Percentiles rank a stretch among this genome's conserved stretches.
phyloP scores from a whole-genome alignment of 2,888 invertebrate species.

The Harmothoe impar region DNA sequence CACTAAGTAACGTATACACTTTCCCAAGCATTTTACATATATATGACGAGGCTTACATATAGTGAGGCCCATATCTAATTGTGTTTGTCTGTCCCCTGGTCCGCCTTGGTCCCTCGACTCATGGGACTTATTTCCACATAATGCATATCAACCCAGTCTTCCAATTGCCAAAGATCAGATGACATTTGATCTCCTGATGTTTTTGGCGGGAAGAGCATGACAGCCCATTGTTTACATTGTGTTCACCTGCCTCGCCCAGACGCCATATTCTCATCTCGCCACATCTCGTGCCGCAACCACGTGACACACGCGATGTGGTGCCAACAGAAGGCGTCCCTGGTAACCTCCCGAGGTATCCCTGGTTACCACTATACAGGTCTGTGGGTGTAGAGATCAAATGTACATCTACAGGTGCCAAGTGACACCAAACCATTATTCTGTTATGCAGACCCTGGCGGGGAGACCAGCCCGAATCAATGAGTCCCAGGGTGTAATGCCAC shows the following conservation, averaged over 20 bases:
- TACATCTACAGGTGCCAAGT: background rate
- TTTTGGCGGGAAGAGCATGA: slow-evolving; percentile 35
- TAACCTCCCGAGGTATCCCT: background rate
- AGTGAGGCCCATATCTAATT: too few relatives aligned
- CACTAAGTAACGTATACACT: too few relatives aligned
- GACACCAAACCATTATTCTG: background rate
- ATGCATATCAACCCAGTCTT: background rate
- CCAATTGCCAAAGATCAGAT: background rate
- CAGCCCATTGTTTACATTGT: slow-evolving; percentile 31
- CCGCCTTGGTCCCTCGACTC: too few relatives aligned
- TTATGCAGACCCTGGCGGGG: too few relatives aligned
- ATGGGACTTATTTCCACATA: too few relatives aligned
- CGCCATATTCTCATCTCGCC: slow-evolving; percentile 47
- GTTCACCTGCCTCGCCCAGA: slow-evolving; percentile 16
- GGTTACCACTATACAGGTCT: background rate
- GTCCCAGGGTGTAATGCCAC: too few relatives aligned
- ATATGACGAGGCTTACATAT: background rate
- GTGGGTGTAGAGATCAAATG: background rate
- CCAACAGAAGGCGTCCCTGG: slow-evolving; percentile 7
- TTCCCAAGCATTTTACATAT: too few relatives aligned
- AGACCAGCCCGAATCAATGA: too few relatives aligned
- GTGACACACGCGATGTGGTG: slow-evolving; percentile 44
- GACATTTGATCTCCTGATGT: background rate
- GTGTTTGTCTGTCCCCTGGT: too few relatives aligned
- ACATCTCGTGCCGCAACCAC: background rate